Conservation (phyloP, 2,113 vertebrate species). For the Mobula hypostoma region DNA sequence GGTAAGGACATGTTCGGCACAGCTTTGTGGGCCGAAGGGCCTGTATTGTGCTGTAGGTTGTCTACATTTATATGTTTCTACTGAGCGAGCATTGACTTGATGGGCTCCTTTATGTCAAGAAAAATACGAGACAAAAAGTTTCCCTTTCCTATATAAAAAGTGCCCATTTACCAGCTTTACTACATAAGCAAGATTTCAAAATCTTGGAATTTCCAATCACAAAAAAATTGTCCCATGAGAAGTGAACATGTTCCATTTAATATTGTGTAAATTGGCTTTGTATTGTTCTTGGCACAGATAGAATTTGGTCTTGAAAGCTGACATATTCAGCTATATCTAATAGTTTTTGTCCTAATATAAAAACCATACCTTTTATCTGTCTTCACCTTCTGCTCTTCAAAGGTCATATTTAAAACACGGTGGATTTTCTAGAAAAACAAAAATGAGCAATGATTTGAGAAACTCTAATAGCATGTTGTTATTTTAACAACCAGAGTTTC, state of each 20-base stretch:
- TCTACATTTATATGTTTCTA: too few relatives aligned
- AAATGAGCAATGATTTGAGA: background rate
- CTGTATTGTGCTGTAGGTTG: too few relatives aligned
- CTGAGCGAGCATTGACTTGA: too few relatives aligned
- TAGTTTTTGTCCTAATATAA: background rate
- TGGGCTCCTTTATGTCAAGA: too few relatives aligned
- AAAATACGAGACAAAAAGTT: background rate
- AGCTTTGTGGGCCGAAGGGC: too few relatives aligned
- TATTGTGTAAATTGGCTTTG: background rate
- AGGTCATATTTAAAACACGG: slow-evolving; percentile 71
- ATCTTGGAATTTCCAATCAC: background rate
- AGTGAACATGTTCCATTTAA: background rate
- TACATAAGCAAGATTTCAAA: background rate
- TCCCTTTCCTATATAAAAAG: background rate
- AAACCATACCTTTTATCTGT: slow-evolving; percentile 60
- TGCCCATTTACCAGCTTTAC: background rate
- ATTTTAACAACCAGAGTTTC: background rate
- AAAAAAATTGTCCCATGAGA: background rate
- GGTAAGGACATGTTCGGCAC: too few relatives aligned
- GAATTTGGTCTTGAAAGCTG: background rate
- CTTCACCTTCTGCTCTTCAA: slow-evolving; percentile 53
- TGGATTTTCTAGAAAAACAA: slow-evolving; percentile 74
- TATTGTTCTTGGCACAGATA: background rate
- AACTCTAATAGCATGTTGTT: too few relatives aligned
- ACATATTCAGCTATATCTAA: background rate